Conservation (phyloP, 92 coral and sea anemone genomes). For the Porites cylindrica region DNA sequence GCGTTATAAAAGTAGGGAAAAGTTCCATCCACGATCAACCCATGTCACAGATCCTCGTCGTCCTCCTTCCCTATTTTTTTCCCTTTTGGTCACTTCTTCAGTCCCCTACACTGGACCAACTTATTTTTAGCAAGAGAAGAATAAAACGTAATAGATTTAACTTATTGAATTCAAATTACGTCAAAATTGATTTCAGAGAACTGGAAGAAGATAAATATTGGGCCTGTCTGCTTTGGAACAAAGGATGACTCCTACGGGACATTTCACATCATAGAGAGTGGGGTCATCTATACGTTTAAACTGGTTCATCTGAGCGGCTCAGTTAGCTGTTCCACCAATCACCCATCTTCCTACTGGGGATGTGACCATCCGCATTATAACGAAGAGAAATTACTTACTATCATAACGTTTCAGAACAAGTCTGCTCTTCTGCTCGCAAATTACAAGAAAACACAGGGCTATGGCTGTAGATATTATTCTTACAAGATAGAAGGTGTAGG, state of each 20-base stretch:
- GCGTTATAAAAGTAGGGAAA: no score
- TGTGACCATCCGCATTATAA: background rate
- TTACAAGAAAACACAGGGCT: background rate
- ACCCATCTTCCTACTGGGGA: background rate
- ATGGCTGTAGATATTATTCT: background rate
- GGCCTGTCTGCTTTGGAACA: constrained; percentile 2
- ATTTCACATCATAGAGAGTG: background rate
- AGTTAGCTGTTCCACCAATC: background rate
- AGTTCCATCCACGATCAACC: no score
- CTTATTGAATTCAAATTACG: background rate
- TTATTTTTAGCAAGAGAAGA: no score
- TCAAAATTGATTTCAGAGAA: background rate
- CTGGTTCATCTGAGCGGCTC: background rate
- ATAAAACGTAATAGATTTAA: no score
- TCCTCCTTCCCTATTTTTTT: no score
- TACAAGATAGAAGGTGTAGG: background rate
- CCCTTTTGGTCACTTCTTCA: no score
- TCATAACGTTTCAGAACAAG: background rate
- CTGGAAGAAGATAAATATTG: constrained; percentile 5
- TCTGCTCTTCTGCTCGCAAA: background rate
- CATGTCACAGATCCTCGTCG: no score
- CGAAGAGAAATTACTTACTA: background rate
- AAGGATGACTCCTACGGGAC: background rate
- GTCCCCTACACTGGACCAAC: no score
- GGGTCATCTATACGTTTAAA: background rate